These are phyloP conservation scores for Hypotaenidia okinawae DNA, from an alignment of 2,797 vertebrate species.

Conservation along the genomic window DNA sequence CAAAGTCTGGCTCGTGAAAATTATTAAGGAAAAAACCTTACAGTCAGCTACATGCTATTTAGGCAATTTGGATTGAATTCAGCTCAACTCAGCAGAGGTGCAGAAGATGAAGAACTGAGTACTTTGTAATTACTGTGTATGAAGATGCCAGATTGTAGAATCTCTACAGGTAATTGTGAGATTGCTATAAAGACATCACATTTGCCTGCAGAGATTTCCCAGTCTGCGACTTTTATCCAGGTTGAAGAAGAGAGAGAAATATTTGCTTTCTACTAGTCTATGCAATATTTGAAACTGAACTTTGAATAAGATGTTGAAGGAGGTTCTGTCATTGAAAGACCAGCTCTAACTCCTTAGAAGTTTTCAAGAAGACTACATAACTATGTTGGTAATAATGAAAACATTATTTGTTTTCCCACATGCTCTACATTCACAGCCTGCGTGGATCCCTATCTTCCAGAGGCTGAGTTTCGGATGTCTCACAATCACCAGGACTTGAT, in stretches of 20 bases:
- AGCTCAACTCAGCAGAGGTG: constrained; percentile 43
- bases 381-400: neutral
- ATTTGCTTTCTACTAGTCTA: neutral
- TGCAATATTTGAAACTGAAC: neutral
- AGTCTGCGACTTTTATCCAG: constrained; percentile 80
- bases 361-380: neutral
- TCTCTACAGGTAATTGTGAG: constrained; percentile 95
- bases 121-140: constrained; percentile 35
- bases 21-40: neutral
- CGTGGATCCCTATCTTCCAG: neutral
- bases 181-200: constrained; percentile 87
- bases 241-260: constrained; percentile 11
- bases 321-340: neutral
- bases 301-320: neutral
- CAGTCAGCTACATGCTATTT: neutral
- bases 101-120: neutral
- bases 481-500: neutral
- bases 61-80: constrained; percentile 27
- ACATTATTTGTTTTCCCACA: neutral
- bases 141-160: constrained; percentile 86
- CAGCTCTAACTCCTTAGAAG: neutral
- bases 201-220: constrained; percentile 98
- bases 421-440: neutral
- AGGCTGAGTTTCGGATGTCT: neutral
- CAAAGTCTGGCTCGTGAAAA: neutral